Base-by-base conservation (phyloP, 2,797 vertebrate species). In the Poliocrania exsul region DNA sequence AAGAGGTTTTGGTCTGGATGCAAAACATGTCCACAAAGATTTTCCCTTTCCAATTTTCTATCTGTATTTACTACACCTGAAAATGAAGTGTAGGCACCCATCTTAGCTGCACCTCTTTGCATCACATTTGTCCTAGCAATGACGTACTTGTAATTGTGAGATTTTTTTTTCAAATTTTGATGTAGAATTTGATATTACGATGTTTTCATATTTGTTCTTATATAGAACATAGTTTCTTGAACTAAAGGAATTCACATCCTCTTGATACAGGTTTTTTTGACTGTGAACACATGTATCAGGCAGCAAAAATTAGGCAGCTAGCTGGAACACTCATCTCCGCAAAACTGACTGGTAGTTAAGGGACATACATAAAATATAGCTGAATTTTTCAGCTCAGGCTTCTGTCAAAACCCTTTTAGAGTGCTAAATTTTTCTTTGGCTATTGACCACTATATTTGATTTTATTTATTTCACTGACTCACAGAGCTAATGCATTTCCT, bases 401-500 rank as follows among this genome's bases (percentile, higher is more conserved):
- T 86, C 50, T 60, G 61, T 85, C 82, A 88, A 90, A 90, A 67
- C 10, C 18, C 37, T 66, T 88, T 90, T 88, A 62, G 44, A 91
- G 13, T 51, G 53, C 19, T 65, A 77, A 37, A 14, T 73, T 93
- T 86, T 92, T 65, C 60, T 91, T 69, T 78, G 49, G 13, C 51
- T 93, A 31, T 60, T 85, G 65, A 77, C 37, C 33, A 74, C 33
- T 83, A 9, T 58, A 81, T 89, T 81, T 80, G 33, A 88, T 87
- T 82, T 56, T 61, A 50, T 78, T 92, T 91, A 81, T 83, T 94
- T 90, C 51, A 79, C 80, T 78, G 72, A 53, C 26, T 94, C 37
- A 87, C 60, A 81, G 49, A 87, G 28, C 31, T 90, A 87, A 86
- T 58, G 69, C 50, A 75, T 64, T 90, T 93, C 69, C 69, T 92